Conservation (phyloP, 2,888 invertebrate species). For the Craniophora ligustri region DNA sequence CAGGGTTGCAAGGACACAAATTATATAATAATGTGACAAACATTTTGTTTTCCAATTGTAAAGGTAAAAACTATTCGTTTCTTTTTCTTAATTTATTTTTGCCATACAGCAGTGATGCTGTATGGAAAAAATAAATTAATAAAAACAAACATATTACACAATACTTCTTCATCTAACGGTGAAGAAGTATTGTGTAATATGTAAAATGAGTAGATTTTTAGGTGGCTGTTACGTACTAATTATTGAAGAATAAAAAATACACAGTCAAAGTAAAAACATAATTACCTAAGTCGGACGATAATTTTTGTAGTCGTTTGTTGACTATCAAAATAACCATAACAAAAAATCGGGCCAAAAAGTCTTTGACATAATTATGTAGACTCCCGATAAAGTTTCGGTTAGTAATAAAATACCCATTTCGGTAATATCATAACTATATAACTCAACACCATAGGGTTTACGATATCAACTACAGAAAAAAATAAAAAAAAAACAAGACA, state of each 20-base stretch:
- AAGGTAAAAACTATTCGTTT: constrained; percentile 38
- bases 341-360: not conserved
- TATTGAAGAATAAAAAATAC: too few species aligned
- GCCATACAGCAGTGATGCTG: constrained; percentile 7
- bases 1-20: constrained; percentile 71
- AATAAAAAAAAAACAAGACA: not conserved
- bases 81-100: constrained; percentile 40
- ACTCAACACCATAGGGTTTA: not conserved
- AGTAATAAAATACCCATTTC: not conserved
- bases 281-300: too few species aligned
- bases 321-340: too few species aligned
- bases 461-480: not conserved
- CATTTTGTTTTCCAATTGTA: constrained; percentile 45
- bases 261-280: too few species aligned
- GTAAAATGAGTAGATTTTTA: too few species aligned
- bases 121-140: too few species aligned
- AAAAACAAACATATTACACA: too few species aligned
- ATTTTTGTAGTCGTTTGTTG: too few species aligned
- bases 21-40: constrained; percentile 55
- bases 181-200: too few species aligned
- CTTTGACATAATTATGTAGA: not conserved
- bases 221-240: too few species aligned
- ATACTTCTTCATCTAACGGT: too few species aligned
- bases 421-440: not conserved
- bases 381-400: not conserved